Conservation (phyloP, 2,113 vertebrate genomes). For the Cinclus mexicanus region DNA sequence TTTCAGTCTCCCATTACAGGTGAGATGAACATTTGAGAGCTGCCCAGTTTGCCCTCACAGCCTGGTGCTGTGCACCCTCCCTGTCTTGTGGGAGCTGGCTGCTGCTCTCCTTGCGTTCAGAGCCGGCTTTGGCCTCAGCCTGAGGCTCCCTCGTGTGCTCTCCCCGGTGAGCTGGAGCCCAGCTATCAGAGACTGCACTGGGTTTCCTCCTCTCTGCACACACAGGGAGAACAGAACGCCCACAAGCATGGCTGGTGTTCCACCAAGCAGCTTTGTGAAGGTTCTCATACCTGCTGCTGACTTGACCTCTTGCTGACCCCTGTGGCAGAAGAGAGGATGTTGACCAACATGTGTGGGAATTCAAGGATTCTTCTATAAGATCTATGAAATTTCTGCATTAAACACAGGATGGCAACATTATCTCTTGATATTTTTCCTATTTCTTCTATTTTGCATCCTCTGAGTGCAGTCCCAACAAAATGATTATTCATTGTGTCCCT, state of each 20-base stretch:
- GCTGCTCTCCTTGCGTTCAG: too few relatives aligned
- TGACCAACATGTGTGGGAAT: accelerated
- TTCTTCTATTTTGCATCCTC: not conserved
- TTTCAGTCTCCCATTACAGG: not conserved
- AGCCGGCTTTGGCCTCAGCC: not conserved
- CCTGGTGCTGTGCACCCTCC: not conserved
- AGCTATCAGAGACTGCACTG: accelerated
- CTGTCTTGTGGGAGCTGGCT: not conserved
- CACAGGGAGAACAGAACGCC: not conserved
- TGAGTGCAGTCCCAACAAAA: not conserved
- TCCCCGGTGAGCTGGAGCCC: not conserved
- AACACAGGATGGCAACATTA: not conserved
- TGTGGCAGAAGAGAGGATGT: not conserved
- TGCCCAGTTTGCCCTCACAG: accelerated
- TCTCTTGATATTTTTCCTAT: not conserved
- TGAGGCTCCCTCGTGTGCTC: accelerated
- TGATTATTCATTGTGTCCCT: not conserved
- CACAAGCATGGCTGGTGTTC: not conserved
- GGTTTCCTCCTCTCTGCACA: not conserved
- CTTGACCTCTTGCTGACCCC: not conserved
- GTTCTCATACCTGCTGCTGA: not conserved
- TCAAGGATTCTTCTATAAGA: not conserved
- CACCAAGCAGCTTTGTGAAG: not conserved
- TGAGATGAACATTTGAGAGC: not conserved
- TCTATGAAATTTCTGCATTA: not conserved